Conservation (phyloP, 2,113 vertebrate genomes). For the Mus musculus region GRCm39 chr11:107867501-107868000, state of each 20-base stretch:
- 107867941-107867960: not conserved
- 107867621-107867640: not conserved
- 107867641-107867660: not conserved
- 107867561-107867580: slow-evolving; percentile 39
- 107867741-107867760: not conserved
- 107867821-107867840: not conserved
- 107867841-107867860: not conserved
- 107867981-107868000: fast-evolving
- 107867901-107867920: not conserved
- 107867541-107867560: slow-evolving; percentile 38
- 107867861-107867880: not conserved
- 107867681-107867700: not conserved
- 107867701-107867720: not conserved
- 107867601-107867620: not conserved
- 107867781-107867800: not conserved
- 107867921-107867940: not conserved
- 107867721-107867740: not conserved
- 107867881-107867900: not conserved
- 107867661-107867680: not conserved
- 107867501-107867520: not conserved
- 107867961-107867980: not conserved
- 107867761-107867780: not conserved
- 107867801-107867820: not conserved
- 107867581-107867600: not conserved
- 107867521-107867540: not conserved